Base-by-base conservation (phyloP, 2,888 invertebrate genomes). In the Melikaiella ostensackeni region DNA sequence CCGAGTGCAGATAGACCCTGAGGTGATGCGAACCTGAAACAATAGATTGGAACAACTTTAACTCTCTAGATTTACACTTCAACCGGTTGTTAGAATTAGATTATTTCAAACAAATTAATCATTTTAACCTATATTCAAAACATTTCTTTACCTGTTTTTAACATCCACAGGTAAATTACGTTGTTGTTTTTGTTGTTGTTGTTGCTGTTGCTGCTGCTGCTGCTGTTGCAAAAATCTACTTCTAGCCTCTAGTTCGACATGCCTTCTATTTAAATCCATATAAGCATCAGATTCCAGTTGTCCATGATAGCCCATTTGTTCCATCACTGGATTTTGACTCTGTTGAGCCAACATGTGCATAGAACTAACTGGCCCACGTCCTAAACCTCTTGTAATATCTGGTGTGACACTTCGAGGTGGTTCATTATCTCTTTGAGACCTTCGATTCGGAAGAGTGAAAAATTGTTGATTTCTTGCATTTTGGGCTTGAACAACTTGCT, bases 381-480 rank as follows among this genome's bases (percentile, higher is more conserved):
- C 90, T 77, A 93, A 86, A 30, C 92, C 93, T 77, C 93, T 89
- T 46, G 93, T 93, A 74, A 93, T 93, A 77, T 93, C 93, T 2
- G 93, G 93, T 1, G 93, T 93, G 57, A 93, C 92, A 59, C 93
- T 92, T 74, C 93, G 91, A 9, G 92, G 91, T 35, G 91, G 91
- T 73, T 90, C 89, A 27, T 85, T 81, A 38, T 92, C 92, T 79
- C 89, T 91, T 63, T 92, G 92, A 1, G 92, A 85, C 81, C 92
- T 92, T 77, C 92, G 91, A 46, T 90, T 88, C 2, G 93, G 93
- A 57, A 93, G 83, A 0, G 93, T 93, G 76, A 89, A 90, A 78
- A 90, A 91, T 59, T 90, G 90, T 61, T 90, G 88, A 70, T 82
- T 84, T 63, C 76, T 57, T 35, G 59, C 27, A 57, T 87, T 85